Evolutionary conservation across 2,113 vertebrate species (phyloP), one percentile per base, ranked within the genome.

Genomic region (Laticauda laticaudata): DNA sequence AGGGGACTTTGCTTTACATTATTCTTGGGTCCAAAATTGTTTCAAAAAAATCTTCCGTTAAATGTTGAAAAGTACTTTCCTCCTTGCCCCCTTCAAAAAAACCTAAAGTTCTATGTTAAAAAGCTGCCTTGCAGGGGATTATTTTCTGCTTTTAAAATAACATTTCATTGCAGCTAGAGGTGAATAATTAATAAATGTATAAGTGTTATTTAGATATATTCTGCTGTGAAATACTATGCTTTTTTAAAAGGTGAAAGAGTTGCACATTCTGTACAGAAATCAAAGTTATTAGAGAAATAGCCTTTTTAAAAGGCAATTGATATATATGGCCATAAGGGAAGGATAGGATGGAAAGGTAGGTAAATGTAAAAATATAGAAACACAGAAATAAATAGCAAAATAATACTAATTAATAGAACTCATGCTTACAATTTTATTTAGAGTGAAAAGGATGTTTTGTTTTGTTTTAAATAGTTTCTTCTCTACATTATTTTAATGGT

Each of bases 11-110:
- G 91, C 94, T 95, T 88, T 92, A 93, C 86, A 93, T 43, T 91
- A 93, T 93, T 95, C 94, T 95, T 94, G 96, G 95, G 95, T 94
- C 95, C 92, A 96, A 93, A 96, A 96, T 95, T 94, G 88, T 93
- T 95, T 95, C 91, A 96, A 95, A 95, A 92, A 92, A 90, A 95
- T 93, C 89, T 91, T 95, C 94, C 94, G 94, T 93, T 95, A 92
- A 92, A n/a, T 89, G 51, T 90, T 95, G 95, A 94, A 96, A 96
- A 96, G 90, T 95, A 92, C 94, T 92, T 90, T 48, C 91, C 12
- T 51, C 29, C 26, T 87, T 10, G 12, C 61, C 26, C 61, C 29
- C 56, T 2, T 24, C 23, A 29, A 55, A 88, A 21, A 20, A 91
- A 95, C 94, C 94, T 94, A 93, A 93, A 87, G 12, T 96, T 96